Base-by-base conservation (phyloP, 2,797 vertebrate species). In the Aulostomus chinensis region DNA sequence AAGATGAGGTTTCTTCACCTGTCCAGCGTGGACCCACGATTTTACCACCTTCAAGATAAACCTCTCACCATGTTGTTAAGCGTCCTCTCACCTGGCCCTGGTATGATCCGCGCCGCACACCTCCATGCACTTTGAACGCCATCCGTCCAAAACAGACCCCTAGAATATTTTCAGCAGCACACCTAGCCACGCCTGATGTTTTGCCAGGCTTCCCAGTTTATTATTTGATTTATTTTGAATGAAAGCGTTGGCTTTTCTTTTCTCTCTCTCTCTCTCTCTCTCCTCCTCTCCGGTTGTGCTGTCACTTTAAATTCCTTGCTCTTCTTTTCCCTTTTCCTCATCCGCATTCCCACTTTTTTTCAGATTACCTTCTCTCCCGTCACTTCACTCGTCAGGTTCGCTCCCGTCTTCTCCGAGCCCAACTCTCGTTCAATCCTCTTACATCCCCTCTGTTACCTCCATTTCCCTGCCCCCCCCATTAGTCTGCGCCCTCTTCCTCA, bases 401-500 rank as follows among this genome's bases (percentile, higher is more conserved):
- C 45, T 60, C 31, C 51, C 31, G 33, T 58, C 38, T 45, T 13
- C 53, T 32, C 2, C 51, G 13, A 16, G 13, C 28, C 9, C 39
- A 26, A 45, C 29, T 42, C 26, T 50, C 2, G 0, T 15, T 49
- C 17, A 10, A 2, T 32, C 17, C 28, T 11, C 38, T 52, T 18
- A 11, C 39, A 21, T 41, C 35, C 40, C 18, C 16, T 26, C 22
- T 28, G 42, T 35, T 24, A 10, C 21, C 16, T 35, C 15, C 15
- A 3, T 56, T 15, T 42, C 20, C 15, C 12, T 22, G 31, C 42
- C 37, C n/a, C 4, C n/a, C 18, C 40, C 32, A 49, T 70, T 52
- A 41, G 42, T 52, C 66, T 35, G 29, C 3, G 14, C 13, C 41
- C 42, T 68, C 32, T 33, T 68, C 32, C 26, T 54, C 29, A 34